Evolutionary conservation across 2,113 vertebrate species (phyloP).

Genomic region (Salvelinus alpinus): DNA sequence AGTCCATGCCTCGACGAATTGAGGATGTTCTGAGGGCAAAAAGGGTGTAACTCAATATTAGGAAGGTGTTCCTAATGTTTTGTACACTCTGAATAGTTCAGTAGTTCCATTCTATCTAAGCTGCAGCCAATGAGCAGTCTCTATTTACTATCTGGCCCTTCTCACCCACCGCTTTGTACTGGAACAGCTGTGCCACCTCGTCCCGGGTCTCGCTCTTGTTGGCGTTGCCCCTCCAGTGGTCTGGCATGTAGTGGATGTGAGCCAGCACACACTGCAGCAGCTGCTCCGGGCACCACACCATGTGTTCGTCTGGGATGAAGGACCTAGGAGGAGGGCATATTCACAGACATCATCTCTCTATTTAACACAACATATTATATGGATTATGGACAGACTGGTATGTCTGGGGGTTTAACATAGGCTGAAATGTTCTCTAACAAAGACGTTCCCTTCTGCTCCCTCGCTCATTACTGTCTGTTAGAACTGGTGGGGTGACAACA

Average conservation of each 20-base stretch:
- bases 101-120: too few species aligned
- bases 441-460: too few species aligned
- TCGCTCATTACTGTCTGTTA: too few species aligned
- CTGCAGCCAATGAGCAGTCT: conserved; percentile 26
- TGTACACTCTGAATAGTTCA: too few species aligned
- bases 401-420: background rate
- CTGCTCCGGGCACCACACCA: conserved; percentile 98
- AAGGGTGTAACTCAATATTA: too few species aligned
- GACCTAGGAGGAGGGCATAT: conserved; percentile 73
- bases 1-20: too few species aligned
- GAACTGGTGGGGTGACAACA: too few species aligned
- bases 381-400: background rate
- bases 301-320: conserved; percentile 97
- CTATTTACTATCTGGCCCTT: background rate
- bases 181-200: conserved; percentile 96
- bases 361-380: too few species aligned
- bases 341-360: conserved; percentile 11
- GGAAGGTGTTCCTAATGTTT: too few species aligned
- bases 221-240: conserved; percentile 97
- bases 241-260: conserved; percentile 99
- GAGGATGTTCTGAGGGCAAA: too few species aligned
- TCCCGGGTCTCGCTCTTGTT: conserved; percentile 96
- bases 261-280: conserved; percentile 95
- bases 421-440: background rate
- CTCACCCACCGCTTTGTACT: conserved; percentile 95